Evolutionary conservation across 2,888 invertebrate genomes (phyloP).

Genomic region (Chloromyia formosa): DNA sequence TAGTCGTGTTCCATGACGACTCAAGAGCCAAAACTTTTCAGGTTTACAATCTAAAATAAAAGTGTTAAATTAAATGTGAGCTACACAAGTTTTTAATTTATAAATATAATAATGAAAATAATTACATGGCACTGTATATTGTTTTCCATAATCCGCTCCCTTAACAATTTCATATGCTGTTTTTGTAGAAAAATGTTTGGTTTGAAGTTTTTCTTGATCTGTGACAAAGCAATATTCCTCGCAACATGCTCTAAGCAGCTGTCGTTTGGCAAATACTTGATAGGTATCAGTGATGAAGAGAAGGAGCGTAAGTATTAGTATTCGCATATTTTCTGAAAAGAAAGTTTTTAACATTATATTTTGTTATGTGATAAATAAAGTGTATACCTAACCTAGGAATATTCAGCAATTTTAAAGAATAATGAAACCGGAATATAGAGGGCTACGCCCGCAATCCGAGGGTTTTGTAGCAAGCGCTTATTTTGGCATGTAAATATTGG

Average conservation of each 20-base stretch:
- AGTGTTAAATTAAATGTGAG: background rate
- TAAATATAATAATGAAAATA: background rate
- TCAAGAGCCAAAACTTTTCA: constrained; percentile 76
- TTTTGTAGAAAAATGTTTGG: constrained; percentile 73
- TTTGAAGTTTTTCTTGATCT: constrained; percentile 59
- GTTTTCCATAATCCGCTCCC: constrained; percentile 44
- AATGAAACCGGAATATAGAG: too few species aligned
- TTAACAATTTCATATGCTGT: constrained; percentile 80
- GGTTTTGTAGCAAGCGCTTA: too few species aligned
- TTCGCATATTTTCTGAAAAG: constrained; percentile 22
- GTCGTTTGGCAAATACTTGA: background rate
- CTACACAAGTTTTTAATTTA: background rate
- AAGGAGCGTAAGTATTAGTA: background rate
- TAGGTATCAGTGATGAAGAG: background rate
- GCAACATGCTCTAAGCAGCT: constrained; percentile 37
- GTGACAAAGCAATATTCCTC: constrained; percentile 60
- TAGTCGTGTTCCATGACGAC: constrained; percentile 75
- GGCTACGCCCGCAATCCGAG: too few species aligned
- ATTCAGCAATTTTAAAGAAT: too few species aligned
- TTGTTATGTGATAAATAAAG: too few species aligned
- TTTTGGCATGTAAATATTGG: too few species aligned
- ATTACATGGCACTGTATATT: constrained; percentile 42
- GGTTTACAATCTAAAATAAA: constrained; percentile 72
- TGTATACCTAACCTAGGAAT: too few species aligned
- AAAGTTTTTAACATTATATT: too few species aligned